Evolutionary conservation across 2,888 invertebrate genomes (phyloP), one percentile per base, ranked within the genome.

Genomic region (Orthosia cruda): DNA sequence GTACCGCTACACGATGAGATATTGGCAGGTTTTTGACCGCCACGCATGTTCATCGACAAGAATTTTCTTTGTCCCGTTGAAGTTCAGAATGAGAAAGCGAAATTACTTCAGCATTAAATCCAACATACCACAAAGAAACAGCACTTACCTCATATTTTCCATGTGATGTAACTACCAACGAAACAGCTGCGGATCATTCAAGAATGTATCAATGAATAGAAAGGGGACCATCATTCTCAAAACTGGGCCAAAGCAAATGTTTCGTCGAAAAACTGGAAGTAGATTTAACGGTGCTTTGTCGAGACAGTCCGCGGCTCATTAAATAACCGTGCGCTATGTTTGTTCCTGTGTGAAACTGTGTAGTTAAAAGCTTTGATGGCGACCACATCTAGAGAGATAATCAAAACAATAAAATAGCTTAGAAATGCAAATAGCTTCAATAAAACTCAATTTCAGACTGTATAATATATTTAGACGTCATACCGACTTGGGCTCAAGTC

Each of bases 161-260:
- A 32, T 71, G 45, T 66, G 40, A 63, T 64, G 50, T 52, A 79
- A 70, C 67, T 54, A 23, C 45, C 57, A 26, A 68, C 57, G 32
- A 79, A 74, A 66, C 70, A 84, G 58, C 81, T 71, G 52, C 50
- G 32, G 74, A 81, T 82, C 82, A 79, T 81, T 80, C 65, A 69
- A 81, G 71, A 78, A 65, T 81, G 69, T 64, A 68, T 85, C 74
- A 88, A 81, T 69, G 85, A 85, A 85, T 77, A 83, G 80, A 85
- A 81, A 85, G 73, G 81, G 78, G 84, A 84, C 66, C 71, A 71
- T 68, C 77, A 85, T 85, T 86, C 83, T 86, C 72, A 70, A 89
- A 92, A 92, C 90, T 92, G 87, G 92, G 90, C 83, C 92, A 92
- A 88, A 89, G 85, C 83, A 91, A 93, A 92, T 90, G 90, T 89